These are phyloP conservation scores for Drosophila suboccidentalis DNA, from an alignment of 2,888 invertebrate genomes.

Conservation along the genomic window DNA sequence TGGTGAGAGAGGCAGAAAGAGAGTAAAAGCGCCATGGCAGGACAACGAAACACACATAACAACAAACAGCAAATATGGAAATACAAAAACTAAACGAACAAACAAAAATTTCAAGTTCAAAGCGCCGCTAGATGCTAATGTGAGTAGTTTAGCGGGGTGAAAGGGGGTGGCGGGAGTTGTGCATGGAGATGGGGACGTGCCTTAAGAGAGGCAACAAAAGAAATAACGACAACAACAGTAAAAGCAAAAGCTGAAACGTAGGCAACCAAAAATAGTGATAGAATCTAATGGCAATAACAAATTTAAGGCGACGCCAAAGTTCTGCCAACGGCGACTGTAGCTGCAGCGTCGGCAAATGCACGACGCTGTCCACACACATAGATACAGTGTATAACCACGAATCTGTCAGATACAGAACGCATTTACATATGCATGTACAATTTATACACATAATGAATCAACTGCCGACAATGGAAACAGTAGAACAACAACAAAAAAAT, in stretches of 20 bases:
- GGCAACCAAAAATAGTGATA: slow-evolving; percentile 40
- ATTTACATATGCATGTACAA: slow-evolving; percentile 15
- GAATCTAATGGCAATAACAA: slow-evolving; percentile 55
- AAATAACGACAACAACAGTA: slow-evolving; percentile 11
- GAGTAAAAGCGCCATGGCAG: slow-evolving; percentile 35
- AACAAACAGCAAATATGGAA: slow-evolving; percentile 28
- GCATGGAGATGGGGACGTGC: background rate
- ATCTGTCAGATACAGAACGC: slow-evolving; percentile 30
- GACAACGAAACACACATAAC: slow-evolving; percentile 45
- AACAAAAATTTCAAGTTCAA: slow-evolving; percentile 78
- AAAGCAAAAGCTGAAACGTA: slow-evolving; percentile 25
- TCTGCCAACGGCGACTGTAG: slow-evolving; percentile 39
- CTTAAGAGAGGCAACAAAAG: slow-evolving; percentile 14
- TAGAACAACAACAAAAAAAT: slow-evolving; percentile 1
- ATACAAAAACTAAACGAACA: slow-evolving; percentile 55
- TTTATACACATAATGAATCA: slow-evolving; percentile 31
- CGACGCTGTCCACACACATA: slow-evolving; percentile 32
- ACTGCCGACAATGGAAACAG: slow-evolving; percentile 23
- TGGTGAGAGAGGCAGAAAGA: slow-evolving; percentile 14
- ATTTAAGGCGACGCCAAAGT: slow-evolving; percentile 18
- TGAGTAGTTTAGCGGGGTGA: background rate
- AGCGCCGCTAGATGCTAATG: slow-evolving; percentile 64
- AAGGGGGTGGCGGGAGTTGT: background rate
- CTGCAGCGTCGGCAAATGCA: slow-evolving; percentile 35
- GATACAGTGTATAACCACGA: slow-evolving; percentile 15